These are phyloP conservation scores for Emys orbicularis DNA, from an alignment of 2,797 vertebrate species.

Conservation along the genomic window DNA sequence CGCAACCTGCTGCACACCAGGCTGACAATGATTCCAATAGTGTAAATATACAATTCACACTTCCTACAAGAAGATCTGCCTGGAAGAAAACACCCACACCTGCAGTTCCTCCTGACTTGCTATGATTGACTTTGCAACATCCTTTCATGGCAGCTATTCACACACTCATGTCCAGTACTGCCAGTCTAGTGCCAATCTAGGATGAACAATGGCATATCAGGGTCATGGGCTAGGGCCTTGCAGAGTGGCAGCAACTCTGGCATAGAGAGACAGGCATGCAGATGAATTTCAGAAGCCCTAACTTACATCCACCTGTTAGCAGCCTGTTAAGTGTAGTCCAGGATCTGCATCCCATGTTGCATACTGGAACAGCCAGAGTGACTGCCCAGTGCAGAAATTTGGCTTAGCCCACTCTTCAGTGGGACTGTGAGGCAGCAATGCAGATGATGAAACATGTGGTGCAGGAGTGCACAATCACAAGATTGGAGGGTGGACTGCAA, in stretches of 20 bases:
- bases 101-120: no score
- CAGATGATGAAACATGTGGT: neutral
- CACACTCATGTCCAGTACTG: neutral
- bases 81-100: neutral
- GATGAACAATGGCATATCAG: neutral
- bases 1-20: neutral
- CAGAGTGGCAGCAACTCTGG: no score
- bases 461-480: neutral
- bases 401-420: neutral
- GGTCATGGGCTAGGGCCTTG: neutral
- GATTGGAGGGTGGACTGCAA: neutral
- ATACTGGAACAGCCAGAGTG: neutral
- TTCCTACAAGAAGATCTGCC: neutral
- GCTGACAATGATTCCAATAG: neutral
- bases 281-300: neutral
- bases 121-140: no score
- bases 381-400: neutral
- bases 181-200: neutral
- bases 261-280: neutral
- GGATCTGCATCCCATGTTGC: neutral
- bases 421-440: neutral
- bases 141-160: neutral
- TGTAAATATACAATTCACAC: neutral
- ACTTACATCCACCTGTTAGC: neutral
- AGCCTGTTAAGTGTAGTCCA: neutral